Percentiles rank a stretch among this genome's conserved stretches.
phyloP scores from a whole-genome alignment of 2,113 vertebrate genomes.

The Propithecus coquereli region DNA sequence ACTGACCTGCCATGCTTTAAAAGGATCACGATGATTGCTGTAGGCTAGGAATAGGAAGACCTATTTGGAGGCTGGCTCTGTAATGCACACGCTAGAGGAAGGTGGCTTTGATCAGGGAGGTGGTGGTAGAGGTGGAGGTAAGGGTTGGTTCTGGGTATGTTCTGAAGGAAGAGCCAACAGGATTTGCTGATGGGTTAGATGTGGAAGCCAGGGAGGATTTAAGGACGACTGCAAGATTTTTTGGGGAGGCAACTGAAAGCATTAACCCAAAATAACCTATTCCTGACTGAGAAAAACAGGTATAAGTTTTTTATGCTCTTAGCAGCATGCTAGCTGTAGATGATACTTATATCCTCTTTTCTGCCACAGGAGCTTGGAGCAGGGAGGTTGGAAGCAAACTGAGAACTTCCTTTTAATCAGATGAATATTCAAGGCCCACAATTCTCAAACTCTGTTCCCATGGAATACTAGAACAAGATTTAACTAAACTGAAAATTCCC shows the following conservation, averaged over 20 bases:
- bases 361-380: background rate
- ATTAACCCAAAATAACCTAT: constrained; percentile 2
- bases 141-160: background rate
- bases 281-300: background rate
- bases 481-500: background rate
- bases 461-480: background rate
- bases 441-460: background rate
- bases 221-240: background rate
- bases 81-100: background rate
- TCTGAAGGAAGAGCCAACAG: background rate
- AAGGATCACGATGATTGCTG: background rate
- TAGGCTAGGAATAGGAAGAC: background rate
- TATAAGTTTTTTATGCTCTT: background rate
- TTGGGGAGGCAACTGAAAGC: background rate
- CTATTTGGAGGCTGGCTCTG: background rate
- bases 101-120: background rate
- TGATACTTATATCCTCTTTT: background rate
- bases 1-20: background rate
- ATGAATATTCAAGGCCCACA: background rate
- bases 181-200: background rate
- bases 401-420: background rate
- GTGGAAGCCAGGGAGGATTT: background rate
- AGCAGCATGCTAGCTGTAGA: background rate
- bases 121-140: background rate
- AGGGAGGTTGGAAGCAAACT: background rate